Percentiles rank a stretch among this genome's conserved stretches.
phyloP scores from a whole-genome alignment of 2,888 invertebrate genomes.

The Cylindroiulus punctatus region DNA sequence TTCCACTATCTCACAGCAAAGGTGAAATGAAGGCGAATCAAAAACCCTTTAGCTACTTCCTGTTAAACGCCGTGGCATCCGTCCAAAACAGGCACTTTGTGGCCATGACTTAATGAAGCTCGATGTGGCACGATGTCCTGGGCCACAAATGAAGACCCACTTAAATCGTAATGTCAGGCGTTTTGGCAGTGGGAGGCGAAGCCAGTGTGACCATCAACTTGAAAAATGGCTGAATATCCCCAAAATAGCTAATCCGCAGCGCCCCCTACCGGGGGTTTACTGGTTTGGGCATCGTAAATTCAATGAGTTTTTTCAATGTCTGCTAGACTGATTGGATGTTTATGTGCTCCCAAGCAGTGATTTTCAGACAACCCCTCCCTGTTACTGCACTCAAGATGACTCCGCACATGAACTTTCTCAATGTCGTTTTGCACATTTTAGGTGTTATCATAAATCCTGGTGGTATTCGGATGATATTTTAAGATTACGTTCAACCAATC shows the following conservation, averaged over 20 bases:
- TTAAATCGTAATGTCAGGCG: background rate
- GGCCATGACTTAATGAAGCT: conserved; percentile 43
- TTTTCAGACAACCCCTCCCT: no score
- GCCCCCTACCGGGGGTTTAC: background rate
- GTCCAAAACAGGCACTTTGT: conserved; percentile 8
- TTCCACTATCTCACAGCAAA: conserved; percentile 31
- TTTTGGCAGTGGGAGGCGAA: conserved; percentile 14
- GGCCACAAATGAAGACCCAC: conserved; percentile 36
- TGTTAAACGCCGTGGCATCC: background rate
- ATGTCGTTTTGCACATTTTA: no score
- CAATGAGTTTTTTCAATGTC: no score
- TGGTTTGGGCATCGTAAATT: no score
- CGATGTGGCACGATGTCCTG: conserved; percentile 11
- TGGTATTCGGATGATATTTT: no score
- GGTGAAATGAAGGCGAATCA: conserved; percentile 28
- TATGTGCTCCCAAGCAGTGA: no score
- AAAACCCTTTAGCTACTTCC: conserved; percentile 27
- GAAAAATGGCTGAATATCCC: conserved; percentile 22
- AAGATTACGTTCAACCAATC: no score
- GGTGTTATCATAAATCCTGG: no score
- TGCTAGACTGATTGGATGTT: no score
- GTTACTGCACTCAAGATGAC: no score
- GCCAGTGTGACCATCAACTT: background rate
- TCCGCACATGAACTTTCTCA: no score
- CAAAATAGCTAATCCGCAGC: background rate